Percentiles rank a stretch among this genome's conserved stretches.
Conservation (phyloP, 2,797 vertebrate species). For the Sandelia bainsii region DNA sequence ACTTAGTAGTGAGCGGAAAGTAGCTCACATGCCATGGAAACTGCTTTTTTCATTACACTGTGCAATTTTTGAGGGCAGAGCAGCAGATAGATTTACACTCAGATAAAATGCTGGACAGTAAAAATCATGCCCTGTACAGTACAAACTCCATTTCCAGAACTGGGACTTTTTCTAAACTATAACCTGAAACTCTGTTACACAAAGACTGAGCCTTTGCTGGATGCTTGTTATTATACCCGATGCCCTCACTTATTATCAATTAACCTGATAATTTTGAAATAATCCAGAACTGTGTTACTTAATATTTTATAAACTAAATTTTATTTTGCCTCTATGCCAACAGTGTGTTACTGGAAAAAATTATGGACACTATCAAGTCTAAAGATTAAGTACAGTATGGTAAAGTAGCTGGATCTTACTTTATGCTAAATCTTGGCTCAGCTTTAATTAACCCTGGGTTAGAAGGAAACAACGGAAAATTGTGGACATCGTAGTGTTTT, state of each 20-base stretch:
- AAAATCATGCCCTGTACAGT: neutral
- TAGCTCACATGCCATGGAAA: neutral
- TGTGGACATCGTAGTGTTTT: neutral
- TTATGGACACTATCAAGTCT: neutral
- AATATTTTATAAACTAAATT: neutral
- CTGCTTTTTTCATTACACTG: neutral
- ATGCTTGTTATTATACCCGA: no score
- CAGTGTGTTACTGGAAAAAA: neutral
- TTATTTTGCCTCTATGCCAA: no score
- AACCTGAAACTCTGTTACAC: no score
- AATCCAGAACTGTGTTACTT: neutral
- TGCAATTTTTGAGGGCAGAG: neutral
- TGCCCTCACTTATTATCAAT: no score
- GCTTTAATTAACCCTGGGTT: neutral
- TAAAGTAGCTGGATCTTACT: neutral
- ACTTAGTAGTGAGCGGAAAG: neutral
- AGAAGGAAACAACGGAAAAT: slow-evolving; percentile 24
- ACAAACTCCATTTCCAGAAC: neutral
- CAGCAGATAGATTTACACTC: neutral
- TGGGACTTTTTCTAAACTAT: no score
- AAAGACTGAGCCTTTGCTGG: no score
- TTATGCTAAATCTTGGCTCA: neutral
- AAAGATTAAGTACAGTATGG: neutral
- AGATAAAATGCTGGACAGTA: neutral
- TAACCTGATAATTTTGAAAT: no score